A percentile compares a stretch with the other conserved stretches of the same genome.
phyloP scores from a whole-genome alignment of 2,888 invertebrate species.

The Pomacea canaliculata region DNA sequence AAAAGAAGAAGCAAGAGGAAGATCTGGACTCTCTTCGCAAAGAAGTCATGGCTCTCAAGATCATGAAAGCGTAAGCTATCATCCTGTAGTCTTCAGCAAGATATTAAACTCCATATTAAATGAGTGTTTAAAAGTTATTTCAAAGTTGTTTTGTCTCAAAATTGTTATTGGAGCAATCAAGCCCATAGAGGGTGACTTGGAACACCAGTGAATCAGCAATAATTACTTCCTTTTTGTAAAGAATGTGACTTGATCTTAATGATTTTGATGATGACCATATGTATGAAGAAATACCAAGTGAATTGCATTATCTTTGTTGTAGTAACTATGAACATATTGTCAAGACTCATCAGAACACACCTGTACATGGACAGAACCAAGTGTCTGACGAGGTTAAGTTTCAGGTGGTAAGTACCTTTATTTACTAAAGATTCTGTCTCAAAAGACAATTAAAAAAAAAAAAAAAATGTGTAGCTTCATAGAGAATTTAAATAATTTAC shows the following conservation, averaged over 20 bases:
- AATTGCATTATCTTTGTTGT: constrained; percentile 21
- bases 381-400: constrained; percentile 96
- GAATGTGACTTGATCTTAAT: too few relatives aligned
- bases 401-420: constrained; percentile 83
- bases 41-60: constrained; percentile 84
- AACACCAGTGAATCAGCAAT: too few relatives aligned
- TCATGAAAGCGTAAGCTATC: constrained; percentile 78
- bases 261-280: too few relatives aligned
- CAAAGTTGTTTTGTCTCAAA: not conserved
- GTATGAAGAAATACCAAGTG: too few relatives aligned
- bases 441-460: too few relatives aligned
- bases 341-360: constrained; percentile 91
- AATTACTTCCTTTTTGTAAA: too few relatives aligned
- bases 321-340: constrained; percentile 95
- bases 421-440: too few relatives aligned
- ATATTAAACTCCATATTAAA: not conserved
- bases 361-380: constrained; percentile 85
- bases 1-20: constrained; percentile 94
- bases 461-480: too few relatives aligned
- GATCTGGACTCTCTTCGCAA: constrained; percentile 76
- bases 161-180: too few relatives aligned
- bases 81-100: not conserved
- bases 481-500: too few relatives aligned
- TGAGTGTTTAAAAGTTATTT: not conserved
- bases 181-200: too few relatives aligned